These are phyloP conservation scores for Gopherus flavomarginatus DNA, from an alignment of 2,113 vertebrate genomes.

Conservation along the genomic window DNA sequence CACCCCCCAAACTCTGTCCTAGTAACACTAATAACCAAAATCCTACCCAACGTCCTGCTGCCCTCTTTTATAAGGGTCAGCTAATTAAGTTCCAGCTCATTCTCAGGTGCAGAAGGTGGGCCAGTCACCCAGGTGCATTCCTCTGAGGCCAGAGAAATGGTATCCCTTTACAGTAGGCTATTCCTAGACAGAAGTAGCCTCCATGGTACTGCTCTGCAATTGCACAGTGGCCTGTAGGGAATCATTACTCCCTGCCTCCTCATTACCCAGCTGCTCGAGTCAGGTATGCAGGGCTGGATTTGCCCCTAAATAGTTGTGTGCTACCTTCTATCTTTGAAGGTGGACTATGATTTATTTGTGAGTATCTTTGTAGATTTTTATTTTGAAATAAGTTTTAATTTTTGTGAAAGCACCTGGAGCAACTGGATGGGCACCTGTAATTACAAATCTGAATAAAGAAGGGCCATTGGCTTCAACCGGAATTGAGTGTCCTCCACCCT, in stretches of 20 bases:
- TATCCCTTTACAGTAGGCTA: too few species aligned
- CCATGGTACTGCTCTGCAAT: not conserved
- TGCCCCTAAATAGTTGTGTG: not conserved
- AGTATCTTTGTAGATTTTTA: conserved; percentile 7
- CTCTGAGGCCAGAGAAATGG: too few species aligned
- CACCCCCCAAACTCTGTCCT: too few species aligned
- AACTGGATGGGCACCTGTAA: conserved; percentile 27
- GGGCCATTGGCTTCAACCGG: conserved; percentile 9
- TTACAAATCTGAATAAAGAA: conserved; percentile 62
- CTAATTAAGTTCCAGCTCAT: too few species aligned
- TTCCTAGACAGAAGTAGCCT: too few species aligned
- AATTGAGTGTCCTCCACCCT: conserved; percentile 45
- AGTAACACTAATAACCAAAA: too few species aligned
- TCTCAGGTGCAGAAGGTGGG: too few species aligned
- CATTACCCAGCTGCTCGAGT: not conserved
- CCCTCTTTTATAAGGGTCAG: too few species aligned
- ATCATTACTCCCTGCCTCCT: not conserved
- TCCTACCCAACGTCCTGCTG: too few species aligned
- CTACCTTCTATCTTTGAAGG: conserved; percentile 7
- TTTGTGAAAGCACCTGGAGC: not conserved
- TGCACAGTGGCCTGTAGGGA: not conserved
- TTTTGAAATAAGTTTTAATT: conserved; percentile 47
- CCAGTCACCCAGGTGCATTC: too few species aligned
- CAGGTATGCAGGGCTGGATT: not conserved
- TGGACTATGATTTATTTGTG: conserved; percentile 39